Base-by-base conservation (phyloP, 2,113 vertebrate species). In the Perognathus longimembris region DNA sequence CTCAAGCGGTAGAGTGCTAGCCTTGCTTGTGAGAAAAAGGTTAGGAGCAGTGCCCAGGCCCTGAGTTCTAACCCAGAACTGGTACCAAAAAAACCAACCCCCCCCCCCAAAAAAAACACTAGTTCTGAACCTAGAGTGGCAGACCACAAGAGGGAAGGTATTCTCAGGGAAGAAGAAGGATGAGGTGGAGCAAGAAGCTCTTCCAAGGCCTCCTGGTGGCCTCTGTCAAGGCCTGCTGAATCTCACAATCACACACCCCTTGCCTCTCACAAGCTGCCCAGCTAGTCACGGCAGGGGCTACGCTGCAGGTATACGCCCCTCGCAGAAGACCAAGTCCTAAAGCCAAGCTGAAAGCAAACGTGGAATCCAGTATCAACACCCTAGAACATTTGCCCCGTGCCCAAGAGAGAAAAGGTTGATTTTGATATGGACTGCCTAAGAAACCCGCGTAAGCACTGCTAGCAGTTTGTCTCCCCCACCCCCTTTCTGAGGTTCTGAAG, bases 311-410 rank as follows among this genome's bases (percentile, higher is more conserved):
- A n/a, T n/a, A 45, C 45, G 1, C 86, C 20, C 8, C 14, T 90
- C 94, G 32, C 74, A 93, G 61, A 85, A 91, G 14, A 34, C 1
- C 42, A 84, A 57, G 5, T 79, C 54, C 38, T 77, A 92, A 95
- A 84, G 82, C 64, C 82, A 85, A 92, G 76, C 50, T 70, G 20
- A 85, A 94, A 83, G 15, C 4, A 59, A 86, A 86, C 71, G 38
- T n/a, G 6, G 18, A 66, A 15, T 69, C 7, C 36, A 26, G 21
- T 71, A 64, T 54, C 6, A 91, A 76, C 18, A 42, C 61, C 88
- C 91, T 85, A 63, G 59, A 81, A 75, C n/a, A n/a, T n/a, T n/a
- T n/a, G n/a, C n/a, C n/a, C n/a, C n/a, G n/a, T n/a, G n/a, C n/a
- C n/a, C n/a, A n/a, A n/a, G n/a, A n/a, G n/a, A n/a, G n/a, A 57